These are phyloP conservation scores for Oncopeltus fasciatus DNA, from an alignment of 1,140 invertebrate genomes.

Conservation along the genomic window DNA sequence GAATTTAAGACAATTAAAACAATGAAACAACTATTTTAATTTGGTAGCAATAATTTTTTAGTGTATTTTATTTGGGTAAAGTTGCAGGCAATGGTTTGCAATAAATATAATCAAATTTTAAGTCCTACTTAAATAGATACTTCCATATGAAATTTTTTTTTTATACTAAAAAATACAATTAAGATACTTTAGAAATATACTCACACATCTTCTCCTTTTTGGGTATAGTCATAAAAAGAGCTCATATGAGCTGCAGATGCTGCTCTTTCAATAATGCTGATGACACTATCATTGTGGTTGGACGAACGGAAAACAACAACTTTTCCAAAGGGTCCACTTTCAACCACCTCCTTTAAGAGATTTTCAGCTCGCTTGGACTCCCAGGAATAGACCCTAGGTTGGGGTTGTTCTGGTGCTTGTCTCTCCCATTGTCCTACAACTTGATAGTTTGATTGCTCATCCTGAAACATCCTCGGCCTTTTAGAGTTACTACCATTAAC, in stretches of 20 bases:
- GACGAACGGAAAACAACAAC: slow-evolving; percentile 11
- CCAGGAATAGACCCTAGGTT: background rate
- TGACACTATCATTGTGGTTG: background rate
- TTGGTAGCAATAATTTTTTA: no score
- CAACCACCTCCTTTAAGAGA: background rate
- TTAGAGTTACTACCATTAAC: slow-evolving; percentile 2
- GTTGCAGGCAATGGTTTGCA: no score
- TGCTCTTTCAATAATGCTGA: slow-evolving; percentile 11
- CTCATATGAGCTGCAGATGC: slow-evolving; percentile 14
- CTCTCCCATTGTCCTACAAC: no score
- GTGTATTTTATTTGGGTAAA: no score
- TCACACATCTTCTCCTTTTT: background rate
- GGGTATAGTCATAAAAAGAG: background rate
- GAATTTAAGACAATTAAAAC: no score
- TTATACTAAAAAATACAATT: no score
- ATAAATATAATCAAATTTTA: no score
- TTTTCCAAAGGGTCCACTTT: slow-evolving; percentile 15
- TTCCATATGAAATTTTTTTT: no score
- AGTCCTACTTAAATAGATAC: no score
- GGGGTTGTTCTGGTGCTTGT: no score
- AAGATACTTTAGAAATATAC: no score
- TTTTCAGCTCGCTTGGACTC: background rate
- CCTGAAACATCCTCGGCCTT: background rate
- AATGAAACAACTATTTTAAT: no score
- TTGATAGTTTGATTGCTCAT: background rate